Conservation (phyloP, 2,888 invertebrate species). For the Actias luna region DNA sequence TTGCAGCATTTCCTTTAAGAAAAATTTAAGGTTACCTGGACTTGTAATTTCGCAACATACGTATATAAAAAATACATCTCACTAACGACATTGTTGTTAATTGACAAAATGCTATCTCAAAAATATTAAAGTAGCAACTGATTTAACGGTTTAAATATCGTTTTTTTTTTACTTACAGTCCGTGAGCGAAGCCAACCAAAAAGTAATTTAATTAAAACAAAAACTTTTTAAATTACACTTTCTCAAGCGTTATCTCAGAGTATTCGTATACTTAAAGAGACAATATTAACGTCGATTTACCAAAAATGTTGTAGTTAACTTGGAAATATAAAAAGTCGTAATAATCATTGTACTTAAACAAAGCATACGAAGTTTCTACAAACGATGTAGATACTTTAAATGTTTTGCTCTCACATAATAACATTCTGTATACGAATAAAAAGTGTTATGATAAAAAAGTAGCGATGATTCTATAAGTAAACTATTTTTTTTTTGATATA, state of each 20-base stretch:
- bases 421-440: not conserved
- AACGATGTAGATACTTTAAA: too few relatives aligned
- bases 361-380: not conserved
- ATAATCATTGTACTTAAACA: not conserved
- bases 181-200: constrained; percentile 24
- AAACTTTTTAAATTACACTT: constrained; percentile 31
- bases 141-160: not conserved
- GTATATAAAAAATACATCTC: not conserved
- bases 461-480: too few relatives aligned
- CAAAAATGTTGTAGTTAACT: not conserved
- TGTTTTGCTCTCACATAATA: too few relatives aligned
- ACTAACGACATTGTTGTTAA: not conserved
- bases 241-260: constrained; percentile 30
- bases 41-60: not conserved
- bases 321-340: not conserved
- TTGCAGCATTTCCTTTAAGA: not conserved
- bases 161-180: constrained; percentile 14
- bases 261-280: constrained; percentile 19
- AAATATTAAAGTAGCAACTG: not conserved
- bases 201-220: constrained; percentile 32
- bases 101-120: not conserved
- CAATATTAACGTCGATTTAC: constrained; percentile 2
- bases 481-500: too few relatives aligned
- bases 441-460: too few relatives aligned
- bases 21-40: not conserved